Evolutionary conservation across 1,140 invertebrate species (phyloP).

Genomic region (Myzus persicae): DNA sequence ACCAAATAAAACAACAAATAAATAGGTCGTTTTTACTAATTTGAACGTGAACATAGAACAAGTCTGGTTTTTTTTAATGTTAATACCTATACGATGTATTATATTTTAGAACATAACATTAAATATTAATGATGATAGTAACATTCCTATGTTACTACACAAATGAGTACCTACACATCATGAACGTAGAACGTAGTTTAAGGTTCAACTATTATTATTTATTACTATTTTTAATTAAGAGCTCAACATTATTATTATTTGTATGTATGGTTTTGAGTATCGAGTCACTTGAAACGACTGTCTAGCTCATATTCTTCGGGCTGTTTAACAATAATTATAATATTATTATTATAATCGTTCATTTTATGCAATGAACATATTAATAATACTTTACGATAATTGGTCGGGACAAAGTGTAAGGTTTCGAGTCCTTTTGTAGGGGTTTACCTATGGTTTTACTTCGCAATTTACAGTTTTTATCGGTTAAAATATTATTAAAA

Average conservation of each 20-base stretch:
- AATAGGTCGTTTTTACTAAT: background rate
- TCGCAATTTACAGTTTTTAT: background rate
- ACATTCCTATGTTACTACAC: background rate
- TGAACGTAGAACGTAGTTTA: background rate
- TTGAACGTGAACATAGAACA: background rate
- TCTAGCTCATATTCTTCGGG: constrained; percentile 6
- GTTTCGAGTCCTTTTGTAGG: background rate
- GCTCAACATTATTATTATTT: background rate
- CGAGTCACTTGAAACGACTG: background rate
- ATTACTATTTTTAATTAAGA: constrained; percentile 48
- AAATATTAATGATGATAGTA: background rate
- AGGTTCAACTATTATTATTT: background rate
- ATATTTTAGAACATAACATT: background rate
- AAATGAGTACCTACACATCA: background rate
- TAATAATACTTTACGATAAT: constrained; percentile 32
- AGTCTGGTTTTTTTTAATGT: background rate
- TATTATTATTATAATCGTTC: constrained; percentile 38
- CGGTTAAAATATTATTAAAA: background rate
- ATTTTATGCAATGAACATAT: constrained; percentile 17
- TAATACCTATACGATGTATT: background rate
- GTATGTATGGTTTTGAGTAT: constrained; percentile 21
- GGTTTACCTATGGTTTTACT: background rate
- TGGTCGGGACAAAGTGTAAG: background rate
- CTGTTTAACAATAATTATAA: constrained; percentile 47
- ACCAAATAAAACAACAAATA: background rate